phyloP scores from a whole-genome alignment of 2,113 vertebrate species.

The Calidris pugnax region DNA sequence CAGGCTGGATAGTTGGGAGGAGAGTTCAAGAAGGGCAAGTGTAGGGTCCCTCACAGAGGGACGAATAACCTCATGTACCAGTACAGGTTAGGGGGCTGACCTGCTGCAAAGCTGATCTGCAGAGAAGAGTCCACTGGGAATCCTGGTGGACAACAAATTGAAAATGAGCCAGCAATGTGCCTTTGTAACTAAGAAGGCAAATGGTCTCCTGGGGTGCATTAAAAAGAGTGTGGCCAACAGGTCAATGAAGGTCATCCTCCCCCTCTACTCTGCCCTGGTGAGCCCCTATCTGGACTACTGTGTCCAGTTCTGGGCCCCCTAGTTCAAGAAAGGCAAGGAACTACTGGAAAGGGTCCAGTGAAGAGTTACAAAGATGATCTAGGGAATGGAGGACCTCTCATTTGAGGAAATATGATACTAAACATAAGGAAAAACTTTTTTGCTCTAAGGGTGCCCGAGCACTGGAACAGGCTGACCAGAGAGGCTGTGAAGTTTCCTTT shows the following conservation, averaged over 20 bases:
- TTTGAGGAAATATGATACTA: neutral
- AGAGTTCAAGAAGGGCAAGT: too few species aligned
- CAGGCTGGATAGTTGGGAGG: too few species aligned
- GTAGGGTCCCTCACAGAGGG: too few species aligned
- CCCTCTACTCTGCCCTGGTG: neutral
- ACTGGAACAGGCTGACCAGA: neutral
- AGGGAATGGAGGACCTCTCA: neutral
- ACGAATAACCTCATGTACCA: too few species aligned
- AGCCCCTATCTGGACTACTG: neutral
- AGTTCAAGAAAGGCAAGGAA: neutral
- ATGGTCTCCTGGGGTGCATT: neutral
- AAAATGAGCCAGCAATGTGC: neutral
- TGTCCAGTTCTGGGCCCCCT: neutral
- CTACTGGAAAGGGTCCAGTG: neutral
- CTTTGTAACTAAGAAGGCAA: neutral
- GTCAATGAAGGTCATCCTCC: neutral
- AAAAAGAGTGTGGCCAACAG: neutral
- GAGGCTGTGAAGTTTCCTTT: neutral
- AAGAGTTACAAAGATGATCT: neutral
- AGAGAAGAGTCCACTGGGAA: too few species aligned
- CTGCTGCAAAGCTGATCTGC: too few species aligned
- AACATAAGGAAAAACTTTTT: neutral
- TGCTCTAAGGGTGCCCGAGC: neutral
- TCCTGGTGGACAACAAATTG: neutral
- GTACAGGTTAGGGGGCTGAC: too few species aligned